These are phyloP conservation scores for Drosophila equinoxialis DNA, from an alignment of 1,140 invertebrate species.

Conservation along the genomic window DNA sequence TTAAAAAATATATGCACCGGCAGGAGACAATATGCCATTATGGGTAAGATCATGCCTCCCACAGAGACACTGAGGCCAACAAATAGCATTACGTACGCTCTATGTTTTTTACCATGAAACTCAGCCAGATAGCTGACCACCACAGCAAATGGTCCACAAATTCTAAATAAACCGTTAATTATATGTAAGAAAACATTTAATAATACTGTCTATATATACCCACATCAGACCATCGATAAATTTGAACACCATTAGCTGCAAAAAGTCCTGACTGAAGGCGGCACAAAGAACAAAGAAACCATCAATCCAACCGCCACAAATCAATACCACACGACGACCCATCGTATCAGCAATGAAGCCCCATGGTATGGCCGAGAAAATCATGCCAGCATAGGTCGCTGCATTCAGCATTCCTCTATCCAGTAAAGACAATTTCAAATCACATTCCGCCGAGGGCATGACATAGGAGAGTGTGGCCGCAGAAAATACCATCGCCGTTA, in stretches of 20 bases:
- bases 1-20: constrained; percentile 68
- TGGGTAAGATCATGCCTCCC: constrained; percentile 84
- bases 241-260: constrained; percentile 88
- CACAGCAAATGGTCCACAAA: constrained; percentile 89
- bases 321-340: constrained; percentile 88
- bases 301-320: constrained; percentile 88
- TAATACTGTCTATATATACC: constrained; percentile 11
- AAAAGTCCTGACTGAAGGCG: constrained; percentile 88
- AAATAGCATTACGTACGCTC: constrained; percentile 86
- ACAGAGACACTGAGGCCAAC: constrained; percentile 85
- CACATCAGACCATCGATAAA: constrained; percentile 91
- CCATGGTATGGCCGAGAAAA: constrained; percentile 91
- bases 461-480: constrained; percentile 87
- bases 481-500: constrained; percentile 87
- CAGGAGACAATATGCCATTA: constrained; percentile 84
- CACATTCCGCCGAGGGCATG: constrained; percentile 88
- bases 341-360: constrained; percentile 90
- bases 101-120: constrained; percentile 86
- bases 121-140: constrained; percentile 88
- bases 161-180: constrained; percentile 81
- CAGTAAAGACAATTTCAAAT: constrained; percentile 86
- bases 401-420: constrained; percentile 88
- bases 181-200: too few species aligned
- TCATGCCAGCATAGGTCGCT: constrained; percentile 90
- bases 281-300: constrained; percentile 87